Evolutionary conservation across 2,113 vertebrate species (phyloP).

Genomic region (Burhinus oedicnemus): DNA sequence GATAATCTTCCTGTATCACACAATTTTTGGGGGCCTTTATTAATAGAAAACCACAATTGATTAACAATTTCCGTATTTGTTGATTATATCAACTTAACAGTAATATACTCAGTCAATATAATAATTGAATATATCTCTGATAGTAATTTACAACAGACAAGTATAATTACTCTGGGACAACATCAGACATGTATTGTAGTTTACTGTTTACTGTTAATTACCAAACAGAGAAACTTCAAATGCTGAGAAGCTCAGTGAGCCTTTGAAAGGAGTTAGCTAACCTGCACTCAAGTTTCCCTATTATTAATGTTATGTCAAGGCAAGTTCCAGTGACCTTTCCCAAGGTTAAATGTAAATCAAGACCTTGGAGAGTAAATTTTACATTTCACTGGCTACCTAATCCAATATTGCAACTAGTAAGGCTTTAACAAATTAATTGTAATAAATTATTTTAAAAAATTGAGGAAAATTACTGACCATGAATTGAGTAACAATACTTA

Average conservation of each 20-base stretch:
- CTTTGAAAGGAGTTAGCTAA: not conserved
- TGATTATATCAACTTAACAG: not conserved
- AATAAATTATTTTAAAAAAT: not conserved
- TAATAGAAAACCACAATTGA: not conserved
- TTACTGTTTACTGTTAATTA: not conserved
- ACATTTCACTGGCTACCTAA: not conserved
- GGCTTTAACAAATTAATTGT: not conserved
- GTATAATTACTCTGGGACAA: not conserved
- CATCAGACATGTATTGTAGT: not conserved
- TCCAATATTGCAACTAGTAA: not conserved
- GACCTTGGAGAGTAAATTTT: not conserved
- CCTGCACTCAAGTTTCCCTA: not conserved
- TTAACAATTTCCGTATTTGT: not conserved
- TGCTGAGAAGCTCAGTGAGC: not conserved
- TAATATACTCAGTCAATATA: not conserved
- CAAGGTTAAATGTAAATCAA: not conserved
- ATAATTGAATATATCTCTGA: not conserved
- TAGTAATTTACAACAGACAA: not conserved
- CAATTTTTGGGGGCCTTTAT: not conserved
- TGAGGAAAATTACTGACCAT: not conserved
- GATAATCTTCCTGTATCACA: not conserved
- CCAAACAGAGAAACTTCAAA: not conserved
- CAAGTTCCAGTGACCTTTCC: not conserved
- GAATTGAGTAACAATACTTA: not conserved
- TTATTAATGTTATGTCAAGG: not conserved